Percentiles rank a stretch among this genome's conserved stretches.
Evolutionary conservation across 2,888 invertebrate species (phyloP).

Genomic region (Lycocerus yunnanus): DNA sequence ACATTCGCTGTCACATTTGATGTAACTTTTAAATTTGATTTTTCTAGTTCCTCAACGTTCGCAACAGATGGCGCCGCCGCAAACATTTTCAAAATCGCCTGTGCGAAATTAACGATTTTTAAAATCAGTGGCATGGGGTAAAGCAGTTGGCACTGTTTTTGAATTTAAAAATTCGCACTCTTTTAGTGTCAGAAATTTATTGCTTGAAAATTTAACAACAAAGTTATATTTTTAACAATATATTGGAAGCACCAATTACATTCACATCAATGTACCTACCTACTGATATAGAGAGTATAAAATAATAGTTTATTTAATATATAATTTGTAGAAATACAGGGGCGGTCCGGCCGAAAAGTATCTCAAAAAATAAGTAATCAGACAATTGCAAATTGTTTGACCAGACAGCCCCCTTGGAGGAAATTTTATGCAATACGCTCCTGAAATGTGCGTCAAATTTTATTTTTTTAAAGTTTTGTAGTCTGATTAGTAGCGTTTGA

Average conservation of each 20-base stretch:
- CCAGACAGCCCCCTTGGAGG: neutral
- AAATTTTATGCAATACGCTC: neutral
- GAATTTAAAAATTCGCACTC: neutral
- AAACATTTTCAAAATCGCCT: neutral
- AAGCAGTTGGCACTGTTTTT: too few species aligned
- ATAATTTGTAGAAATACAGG: neutral
- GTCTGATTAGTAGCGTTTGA: too few species aligned
- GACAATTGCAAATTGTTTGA: neutral
- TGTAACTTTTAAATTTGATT: neutral
- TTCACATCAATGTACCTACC: neutral
- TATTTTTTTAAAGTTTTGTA: too few species aligned
- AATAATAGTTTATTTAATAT: neutral
- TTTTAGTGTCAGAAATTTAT: constrained; percentile 6
- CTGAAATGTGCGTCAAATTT: too few species aligned
- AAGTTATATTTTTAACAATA: constrained; percentile 13
- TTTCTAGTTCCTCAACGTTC: neutral
- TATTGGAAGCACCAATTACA: constrained; percentile 24
- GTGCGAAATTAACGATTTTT: neutral
- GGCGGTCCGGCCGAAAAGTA: neutral
- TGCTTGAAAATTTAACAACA: constrained; percentile 14
- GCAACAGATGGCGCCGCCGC: neutral
- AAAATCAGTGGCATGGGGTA: neutral
- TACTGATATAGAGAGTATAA: neutral
- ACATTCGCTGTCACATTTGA: neutral
- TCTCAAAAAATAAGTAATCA: neutral